These are phyloP conservation scores for Acleris emargana DNA, from an alignment of 2,888 invertebrate species.

Conservation along the genomic window DNA sequence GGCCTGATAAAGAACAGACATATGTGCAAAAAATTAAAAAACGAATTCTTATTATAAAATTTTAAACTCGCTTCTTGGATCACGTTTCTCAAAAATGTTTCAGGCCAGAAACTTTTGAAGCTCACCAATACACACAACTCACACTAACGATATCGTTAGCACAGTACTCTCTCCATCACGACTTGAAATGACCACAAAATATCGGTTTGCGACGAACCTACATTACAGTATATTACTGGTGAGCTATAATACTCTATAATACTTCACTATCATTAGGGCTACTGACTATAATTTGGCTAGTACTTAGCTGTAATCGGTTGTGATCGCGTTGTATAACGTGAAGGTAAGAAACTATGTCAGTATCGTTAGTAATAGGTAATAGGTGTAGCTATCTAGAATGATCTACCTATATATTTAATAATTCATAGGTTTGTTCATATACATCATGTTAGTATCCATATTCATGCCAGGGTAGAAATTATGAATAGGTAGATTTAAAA, in stretches of 20 bases:
- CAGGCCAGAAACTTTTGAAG: too few relatives aligned
- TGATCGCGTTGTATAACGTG: constrained; percentile 30
- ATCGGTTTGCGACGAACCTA: constrained; percentile 52
- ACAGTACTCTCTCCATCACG: constrained; percentile 42
- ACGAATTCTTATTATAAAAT: too few relatives aligned
- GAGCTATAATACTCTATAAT: constrained; percentile 4
- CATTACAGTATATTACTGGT: constrained; percentile 51
- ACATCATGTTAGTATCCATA: too few relatives aligned
- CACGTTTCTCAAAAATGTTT: too few relatives aligned
- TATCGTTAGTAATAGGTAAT: neutral
- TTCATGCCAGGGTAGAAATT: too few relatives aligned
- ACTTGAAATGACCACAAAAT: constrained; percentile 63
- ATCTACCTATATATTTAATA: too few relatives aligned
- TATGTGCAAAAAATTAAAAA: too few relatives aligned
- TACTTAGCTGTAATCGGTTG: constrained; percentile 35
- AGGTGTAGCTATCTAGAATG: too few relatives aligned
- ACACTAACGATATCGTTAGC: constrained; percentile 18
- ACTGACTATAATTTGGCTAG: constrained; percentile 27
- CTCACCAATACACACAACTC: neutral
- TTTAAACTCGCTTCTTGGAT: too few relatives aligned
- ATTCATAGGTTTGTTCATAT: too few relatives aligned
- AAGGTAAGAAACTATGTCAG: constrained; percentile 12
- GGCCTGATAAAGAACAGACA: too few relatives aligned
- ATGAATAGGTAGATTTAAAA: too few relatives aligned
- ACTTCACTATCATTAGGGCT: constrained; percentile 28